These are phyloP conservation scores for Lepas anatifera DNA, from an alignment of 2,888 invertebrate genomes.

Conservation along the genomic window DNA sequence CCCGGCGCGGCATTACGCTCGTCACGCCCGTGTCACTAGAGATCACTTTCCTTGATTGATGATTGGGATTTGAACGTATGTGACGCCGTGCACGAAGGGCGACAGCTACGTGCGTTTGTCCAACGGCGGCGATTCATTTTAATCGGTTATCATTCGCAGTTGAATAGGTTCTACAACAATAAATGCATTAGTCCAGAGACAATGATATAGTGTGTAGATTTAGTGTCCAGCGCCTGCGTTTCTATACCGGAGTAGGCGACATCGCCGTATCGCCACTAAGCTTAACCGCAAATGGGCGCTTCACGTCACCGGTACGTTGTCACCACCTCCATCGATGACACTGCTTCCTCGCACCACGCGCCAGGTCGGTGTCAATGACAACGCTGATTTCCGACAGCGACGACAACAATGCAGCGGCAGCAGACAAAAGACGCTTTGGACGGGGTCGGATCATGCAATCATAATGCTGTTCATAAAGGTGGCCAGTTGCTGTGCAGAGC, in stretches of 20 bases:
- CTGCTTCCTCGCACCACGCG: too few relatives aligned
- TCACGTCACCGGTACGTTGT: too few relatives aligned
- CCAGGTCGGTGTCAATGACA: background rate
- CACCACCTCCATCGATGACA: too few relatives aligned
- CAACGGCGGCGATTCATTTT: constrained; percentile 1
- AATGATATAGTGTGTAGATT: background rate
- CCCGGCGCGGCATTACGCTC: background rate
- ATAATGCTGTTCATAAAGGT: too few relatives aligned
- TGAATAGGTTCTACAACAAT: background rate
- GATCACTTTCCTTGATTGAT: background rate
- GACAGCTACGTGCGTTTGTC: background rate
- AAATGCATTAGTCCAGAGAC: constrained; percentile 2
- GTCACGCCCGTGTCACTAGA: constrained; percentile 4
- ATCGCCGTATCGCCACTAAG: too few relatives aligned
- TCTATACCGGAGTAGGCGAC: too few relatives aligned
- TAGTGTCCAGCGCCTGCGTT: background rate
- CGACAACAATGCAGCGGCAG: background rate
- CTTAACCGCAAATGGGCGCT: background rate
- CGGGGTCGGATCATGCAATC: background rate
- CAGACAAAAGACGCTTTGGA: background rate
- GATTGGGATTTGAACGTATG: background rate
- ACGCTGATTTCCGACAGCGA: background rate
- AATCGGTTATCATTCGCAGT: constrained; percentile 1
- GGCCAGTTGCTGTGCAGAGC: too few relatives aligned
- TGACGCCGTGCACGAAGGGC: background rate